Percentiles rank a stretch among this genome's conserved stretches.
Evolutionary conservation across 2,888 invertebrate species (phyloP).

Genomic region (Camptogramma bilineatum): DNA sequence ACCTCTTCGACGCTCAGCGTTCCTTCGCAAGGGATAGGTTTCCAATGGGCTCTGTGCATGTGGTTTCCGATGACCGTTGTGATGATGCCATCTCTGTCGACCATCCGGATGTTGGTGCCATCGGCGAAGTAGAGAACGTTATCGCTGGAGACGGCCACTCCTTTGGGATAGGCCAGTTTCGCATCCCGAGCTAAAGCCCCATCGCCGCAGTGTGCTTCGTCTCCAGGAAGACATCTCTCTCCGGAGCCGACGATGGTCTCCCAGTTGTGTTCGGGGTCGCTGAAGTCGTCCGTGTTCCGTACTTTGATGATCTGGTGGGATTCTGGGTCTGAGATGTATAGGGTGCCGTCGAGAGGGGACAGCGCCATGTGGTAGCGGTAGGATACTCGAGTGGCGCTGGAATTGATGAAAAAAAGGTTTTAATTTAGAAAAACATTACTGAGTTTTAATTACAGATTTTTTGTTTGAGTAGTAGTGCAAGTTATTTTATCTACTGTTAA

Average conservation of each 20-base stretch:
- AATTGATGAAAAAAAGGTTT: conserved; percentile 42
- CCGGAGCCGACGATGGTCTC: conserved; percentile 98
- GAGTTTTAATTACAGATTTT: too few species aligned
- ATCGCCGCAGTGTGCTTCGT: conserved; percentile 98
- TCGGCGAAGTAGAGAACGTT: conserved; percentile 98
- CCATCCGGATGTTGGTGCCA: conserved; percentile 97
- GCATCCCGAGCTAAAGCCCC: conserved; percentile 97
- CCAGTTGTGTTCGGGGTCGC: conserved; percentile 96
- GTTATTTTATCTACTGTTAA: too few species aligned
- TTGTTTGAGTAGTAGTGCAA: too few species aligned
- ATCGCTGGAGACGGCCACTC: conserved; percentile 96
- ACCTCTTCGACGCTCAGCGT: conserved; percentile 96
- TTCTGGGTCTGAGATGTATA: conserved; percentile 98
- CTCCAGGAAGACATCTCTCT: conserved; percentile 96
- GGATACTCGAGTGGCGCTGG: conserved; percentile 95
- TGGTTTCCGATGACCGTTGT: conserved; percentile 96
- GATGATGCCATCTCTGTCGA: conserved; percentile 96
- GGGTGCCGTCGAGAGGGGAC: conserved; percentile 95
- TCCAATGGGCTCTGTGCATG: conserved; percentile 97
- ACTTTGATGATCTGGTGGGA: conserved; percentile 97
- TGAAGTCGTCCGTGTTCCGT: conserved; percentile 92
- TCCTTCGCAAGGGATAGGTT: conserved; percentile 96
- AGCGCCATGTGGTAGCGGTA: conserved; percentile 98
- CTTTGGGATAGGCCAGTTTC: conserved; percentile 97
- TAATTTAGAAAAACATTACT: background rate